Base-by-base conservation (phyloP, 2,113 vertebrate genomes). In the Atlantisia rogersi region DNA sequence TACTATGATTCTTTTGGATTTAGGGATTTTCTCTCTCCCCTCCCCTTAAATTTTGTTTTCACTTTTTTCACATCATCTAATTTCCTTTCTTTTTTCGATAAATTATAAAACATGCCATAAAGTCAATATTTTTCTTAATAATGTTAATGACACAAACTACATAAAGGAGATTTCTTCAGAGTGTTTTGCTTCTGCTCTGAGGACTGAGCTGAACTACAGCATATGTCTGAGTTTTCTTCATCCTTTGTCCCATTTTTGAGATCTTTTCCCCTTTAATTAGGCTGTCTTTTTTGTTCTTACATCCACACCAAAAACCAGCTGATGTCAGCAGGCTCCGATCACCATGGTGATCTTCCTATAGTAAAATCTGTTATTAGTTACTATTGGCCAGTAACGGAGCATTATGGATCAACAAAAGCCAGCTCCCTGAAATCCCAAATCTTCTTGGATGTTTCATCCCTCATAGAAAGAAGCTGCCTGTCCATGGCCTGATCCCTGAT, bases 261-360 rank as follows among this genome's bases (percentile, higher is more conserved):
- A 20, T 84, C 22, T 62, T 91, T 94, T 62, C 1, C 58, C 31
- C 53, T 96, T 96, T 92, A 94, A 92, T 96, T 84, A 73, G 35
- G 31, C 62, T 44, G 19, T 58, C 0, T 64, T 65, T 59, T 86
- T 81, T 80, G 13, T 88, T 86, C 82, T 92, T 81, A 48, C 11
- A 65, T 69, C 80, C 73, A 78, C 50, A 81, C 65, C 32, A 80
- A 86, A 94, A 93, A 90, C 0, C 44, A 92, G 83, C 86, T 89
- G 83, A 89, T 86, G 69, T 92, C 92, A 95, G 92, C 93, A 93
- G 83, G 50, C 92, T 92, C 55, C 59, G 86, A 95, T 96, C 96
- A 94, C 96, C 91, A 94, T 95, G 96, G 96, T 94, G 95, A 96
- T 91, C 65, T 93, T 90, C 74, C 74, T 82, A 58, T 95, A 91